Conservation (phyloP, 2,113 vertebrate genomes). For the Ascaphus truei region DNA sequence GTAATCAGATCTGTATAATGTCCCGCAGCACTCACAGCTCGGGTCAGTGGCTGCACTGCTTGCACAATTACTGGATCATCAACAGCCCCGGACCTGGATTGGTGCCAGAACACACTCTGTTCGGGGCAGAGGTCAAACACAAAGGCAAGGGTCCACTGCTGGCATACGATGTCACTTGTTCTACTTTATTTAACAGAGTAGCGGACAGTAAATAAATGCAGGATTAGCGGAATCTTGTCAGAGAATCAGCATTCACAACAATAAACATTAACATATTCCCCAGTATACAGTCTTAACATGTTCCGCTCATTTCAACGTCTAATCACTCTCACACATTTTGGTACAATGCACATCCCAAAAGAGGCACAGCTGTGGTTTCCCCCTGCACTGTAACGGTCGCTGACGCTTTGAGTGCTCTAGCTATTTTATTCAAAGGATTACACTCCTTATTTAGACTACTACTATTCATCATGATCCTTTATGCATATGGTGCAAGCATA, state of each 20-base stretch:
- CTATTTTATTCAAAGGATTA: conserved; percentile 18
- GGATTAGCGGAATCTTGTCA: background rate
- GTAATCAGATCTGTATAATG: conserved; percentile 28
- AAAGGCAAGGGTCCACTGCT: background rate
- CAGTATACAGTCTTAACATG: background rate
- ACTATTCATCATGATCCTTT: background rate
- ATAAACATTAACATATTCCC: background rate
- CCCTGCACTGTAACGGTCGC: background rate
- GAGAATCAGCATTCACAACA: background rate
- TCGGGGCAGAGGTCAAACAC: background rate
- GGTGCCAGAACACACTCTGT: conserved; percentile 8
- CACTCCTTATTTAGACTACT: background rate
- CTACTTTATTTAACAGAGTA: background rate
- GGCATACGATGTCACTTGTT: background rate
- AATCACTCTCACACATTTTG: background rate
- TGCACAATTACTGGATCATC: conserved; percentile 23
- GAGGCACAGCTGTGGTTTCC: conserved; percentile 3
- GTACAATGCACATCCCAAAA: conserved; percentile 10
- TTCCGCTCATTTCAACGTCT: background rate
- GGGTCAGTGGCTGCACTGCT: conserved; percentile 8
- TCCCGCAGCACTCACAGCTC: background rate
- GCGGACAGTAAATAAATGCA: background rate
- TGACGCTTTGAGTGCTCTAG: background rate
- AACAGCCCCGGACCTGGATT: background rate
- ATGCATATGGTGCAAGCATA: background rate